A percentile compares a stretch with the other conserved stretches of the same genome.
phyloP scores from a whole-genome alignment of 2,113 vertebrate species.

The Python bivittatus region DNA sequence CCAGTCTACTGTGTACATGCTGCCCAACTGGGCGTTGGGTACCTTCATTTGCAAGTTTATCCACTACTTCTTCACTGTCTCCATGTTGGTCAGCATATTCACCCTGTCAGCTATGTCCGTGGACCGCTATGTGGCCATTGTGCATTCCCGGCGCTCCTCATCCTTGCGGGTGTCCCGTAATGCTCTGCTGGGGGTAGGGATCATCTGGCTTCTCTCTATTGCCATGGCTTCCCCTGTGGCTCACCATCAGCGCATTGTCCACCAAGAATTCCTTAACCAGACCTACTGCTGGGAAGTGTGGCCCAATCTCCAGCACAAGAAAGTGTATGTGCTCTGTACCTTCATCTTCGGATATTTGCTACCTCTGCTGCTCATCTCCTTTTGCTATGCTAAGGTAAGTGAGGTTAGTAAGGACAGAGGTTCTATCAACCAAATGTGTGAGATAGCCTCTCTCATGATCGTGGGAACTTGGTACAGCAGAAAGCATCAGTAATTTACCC shows the following conservation, averaged over 20 bases:
- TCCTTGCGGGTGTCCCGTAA: conserved; percentile 84
- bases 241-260: conserved; percentile 86
- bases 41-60: conserved; percentile 94
- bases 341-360: conserved; percentile 94
- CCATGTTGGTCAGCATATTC: conserved; percentile 98
- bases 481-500: neutral
- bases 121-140: conserved; percentile 96
- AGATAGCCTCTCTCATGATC: neutral
- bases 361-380: conserved; percentile 92
- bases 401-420: neutral
- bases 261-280: conserved; percentile 74
- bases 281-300: conserved; percentile 97
- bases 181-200: conserved; percentile 82
- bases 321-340: conserved; percentile 89
- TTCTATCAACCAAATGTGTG: neutral
- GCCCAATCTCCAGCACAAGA: conserved; percentile 83
- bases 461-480: neutral
- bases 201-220: conserved; percentile 90
- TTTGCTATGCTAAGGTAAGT: conserved; percentile 96
- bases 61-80: conserved; percentile 96
- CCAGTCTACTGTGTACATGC: conserved; percentile 91
- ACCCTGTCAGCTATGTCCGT: conserved; percentile 95
- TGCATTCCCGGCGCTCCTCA: conserved; percentile 91
- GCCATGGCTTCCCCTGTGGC: conserved; percentile 92
- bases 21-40: conserved; percentile 91